Evolutionary conservation across 2,888 invertebrate species (phyloP), one percentile per base, ranked within the genome.

Genomic region (Erebia ligea): DNA sequence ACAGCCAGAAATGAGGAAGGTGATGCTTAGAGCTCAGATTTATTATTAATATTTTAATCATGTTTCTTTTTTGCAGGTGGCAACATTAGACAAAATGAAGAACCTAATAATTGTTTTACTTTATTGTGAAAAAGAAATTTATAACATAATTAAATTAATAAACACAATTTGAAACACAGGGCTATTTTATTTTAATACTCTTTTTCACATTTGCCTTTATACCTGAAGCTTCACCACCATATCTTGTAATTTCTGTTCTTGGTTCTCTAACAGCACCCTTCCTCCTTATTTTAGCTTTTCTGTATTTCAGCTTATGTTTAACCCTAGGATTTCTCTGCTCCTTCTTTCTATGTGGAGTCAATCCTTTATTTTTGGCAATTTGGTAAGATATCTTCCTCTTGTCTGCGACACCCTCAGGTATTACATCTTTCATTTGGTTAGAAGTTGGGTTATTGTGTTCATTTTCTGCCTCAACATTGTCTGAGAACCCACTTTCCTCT

Each of bases 301-400:
- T 95, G 89, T 96, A 99, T 87, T 99, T 99, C 78, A 96, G 96
- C 79, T 97, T 96, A 86, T 99, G 97, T 87, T 98, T 99, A 6
- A 99, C 98, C 81, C 99, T 95, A 0, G 99, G 99, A 94, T 99
- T 99, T 74, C 98, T 95, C 79, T 96, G 95, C 82, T 98, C 98
- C 87, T 98, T 99, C 90, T 98, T 98, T 76, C 98, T 95, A 78
- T 96, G 95, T 0, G 98, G 98, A 52, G 97, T 98, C 19, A 99
- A 94, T 17, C 99, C 99, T 89, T 98, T 99, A 84, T 99, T 99
- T 89, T 99, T 99, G 21, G 97, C 96, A 84, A 99, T 99, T 94
- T 98, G 95, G 85, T 98, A 98, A 2, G 97, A 98, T 76, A 99
- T 98, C 67, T 95, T 95, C 79, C 99, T 95, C 83, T 98, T 98